Conservation (phyloP, 2,888 invertebrate species). For the Syrista parreyssii region DNA sequence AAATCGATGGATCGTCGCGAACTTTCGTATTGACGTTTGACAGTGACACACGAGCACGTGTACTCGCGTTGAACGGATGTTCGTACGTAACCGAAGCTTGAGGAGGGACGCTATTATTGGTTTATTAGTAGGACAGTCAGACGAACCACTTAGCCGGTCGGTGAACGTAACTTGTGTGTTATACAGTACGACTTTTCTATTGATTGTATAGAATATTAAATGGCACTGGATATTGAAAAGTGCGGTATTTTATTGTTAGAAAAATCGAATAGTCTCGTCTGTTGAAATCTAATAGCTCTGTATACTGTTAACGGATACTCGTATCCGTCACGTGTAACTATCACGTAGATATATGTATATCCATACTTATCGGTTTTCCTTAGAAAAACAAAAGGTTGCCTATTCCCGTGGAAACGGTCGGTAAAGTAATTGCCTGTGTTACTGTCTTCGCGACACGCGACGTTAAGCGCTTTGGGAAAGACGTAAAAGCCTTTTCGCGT, state of each 20-base stretch:
- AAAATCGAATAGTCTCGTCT: no score
- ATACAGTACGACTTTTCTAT: not conserved
- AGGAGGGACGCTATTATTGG: not conserved
- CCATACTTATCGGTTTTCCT: not conserved
- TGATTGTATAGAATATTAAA: not conserved
- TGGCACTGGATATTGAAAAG: not conserved
- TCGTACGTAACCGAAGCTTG: not conserved
- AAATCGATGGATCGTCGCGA: not conserved
- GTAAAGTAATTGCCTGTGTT: not conserved
- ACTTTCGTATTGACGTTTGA: not conserved
- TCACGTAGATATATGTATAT: not conserved
- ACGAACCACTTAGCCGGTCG: not conserved
- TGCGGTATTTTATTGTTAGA: no score
- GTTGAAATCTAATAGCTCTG: not conserved
- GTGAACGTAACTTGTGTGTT: not conserved
- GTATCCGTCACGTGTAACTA: not conserved
- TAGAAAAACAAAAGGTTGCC: not conserved
- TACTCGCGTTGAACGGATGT: not conserved
- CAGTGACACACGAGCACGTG: not conserved
- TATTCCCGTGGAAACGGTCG: not conserved
- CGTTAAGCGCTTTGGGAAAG: not conserved
- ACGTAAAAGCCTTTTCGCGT: slow-evolving; percentile 1
- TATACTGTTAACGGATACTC: not conserved
- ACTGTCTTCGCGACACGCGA: not conserved
- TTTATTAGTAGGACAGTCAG: not conserved